phyloP scores from a whole-genome alignment of 1,140 invertebrate species.

The Calycopis cecrops region DNA sequence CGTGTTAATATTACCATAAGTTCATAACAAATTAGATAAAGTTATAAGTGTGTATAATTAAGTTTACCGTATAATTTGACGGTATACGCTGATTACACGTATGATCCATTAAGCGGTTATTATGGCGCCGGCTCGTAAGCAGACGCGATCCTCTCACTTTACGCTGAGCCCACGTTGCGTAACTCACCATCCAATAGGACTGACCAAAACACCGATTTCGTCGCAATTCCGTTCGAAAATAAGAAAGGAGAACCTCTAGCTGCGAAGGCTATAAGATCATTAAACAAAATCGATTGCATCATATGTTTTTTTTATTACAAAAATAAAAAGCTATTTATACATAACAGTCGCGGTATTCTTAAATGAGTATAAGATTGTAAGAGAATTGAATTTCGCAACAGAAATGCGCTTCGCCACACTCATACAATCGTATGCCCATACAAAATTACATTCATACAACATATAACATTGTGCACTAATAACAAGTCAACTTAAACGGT shows the following conservation, averaged over 20 bases:
- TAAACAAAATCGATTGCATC: slow-evolving; percentile 51
- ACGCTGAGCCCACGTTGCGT: slow-evolving; percentile 21
- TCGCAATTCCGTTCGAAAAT: slow-evolving; percentile 16
- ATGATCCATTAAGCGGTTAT: slow-evolving; percentile 1
- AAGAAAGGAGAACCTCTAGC: slow-evolving; percentile 9
- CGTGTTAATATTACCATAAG: too few species aligned
- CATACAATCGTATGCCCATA: slow-evolving; percentile 14
- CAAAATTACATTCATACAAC: slow-evolving; percentile 57
- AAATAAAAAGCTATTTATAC: slow-evolving; percentile 67
- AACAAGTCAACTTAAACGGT: slow-evolving; percentile 62
- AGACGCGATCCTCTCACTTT: slow-evolving; percentile 13
- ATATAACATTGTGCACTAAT: slow-evolving; percentile 68
- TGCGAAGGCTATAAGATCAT: slow-evolving; percentile 10
- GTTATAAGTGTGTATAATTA: slow-evolving; percentile 7
- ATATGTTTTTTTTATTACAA: slow-evolving; percentile 63
- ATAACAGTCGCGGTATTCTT: slow-evolving; percentile 56
- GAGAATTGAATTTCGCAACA: not conserved
- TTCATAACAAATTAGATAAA: slow-evolving; percentile 1
- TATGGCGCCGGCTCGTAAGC: not conserved
- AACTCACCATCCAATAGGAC: slow-evolving; percentile 4
- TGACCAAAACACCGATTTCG: not conserved
- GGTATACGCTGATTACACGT: slow-evolving; percentile 3
- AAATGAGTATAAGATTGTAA: not conserved
- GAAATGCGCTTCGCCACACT: not conserved
- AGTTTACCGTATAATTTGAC: not conserved